These are phyloP conservation scores for Clepsis dumicolana DNA, from an alignment of 2,888 invertebrate species.

Conservation along the genomic window DNA sequence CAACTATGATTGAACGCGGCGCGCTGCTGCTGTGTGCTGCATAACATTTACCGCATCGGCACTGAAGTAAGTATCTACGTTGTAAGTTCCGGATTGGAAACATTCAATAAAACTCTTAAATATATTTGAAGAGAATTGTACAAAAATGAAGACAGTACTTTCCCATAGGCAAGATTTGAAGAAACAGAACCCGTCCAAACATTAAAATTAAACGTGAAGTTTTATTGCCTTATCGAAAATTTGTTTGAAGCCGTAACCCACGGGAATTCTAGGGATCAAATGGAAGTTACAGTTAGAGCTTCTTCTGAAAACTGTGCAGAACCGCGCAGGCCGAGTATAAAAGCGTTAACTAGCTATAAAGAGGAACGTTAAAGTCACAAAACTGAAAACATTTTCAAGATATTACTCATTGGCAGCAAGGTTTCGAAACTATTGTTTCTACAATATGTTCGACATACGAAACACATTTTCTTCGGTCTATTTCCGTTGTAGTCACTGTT, in stretches of 20 bases:
- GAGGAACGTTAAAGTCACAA: constrained; percentile 59
- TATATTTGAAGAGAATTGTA: not conserved
- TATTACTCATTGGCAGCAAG: constrained; percentile 70
- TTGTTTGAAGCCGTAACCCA: not conserved
- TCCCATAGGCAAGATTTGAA: not conserved
- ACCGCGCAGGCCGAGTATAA: constrained; percentile 53
- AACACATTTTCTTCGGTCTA: constrained; percentile 72
- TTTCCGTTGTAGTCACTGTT: constrained; percentile 73
- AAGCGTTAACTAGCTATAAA: constrained; percentile 60
- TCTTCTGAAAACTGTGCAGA: constrained; percentile 49
- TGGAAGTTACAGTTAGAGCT: constrained; percentile 47
- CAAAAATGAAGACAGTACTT: not conserved
- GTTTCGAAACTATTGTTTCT: constrained; percentile 72
- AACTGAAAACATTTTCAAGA: constrained; percentile 68
- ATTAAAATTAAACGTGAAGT: not conserved
- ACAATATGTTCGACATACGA: constrained; percentile 72
- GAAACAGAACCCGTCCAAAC: not conserved
- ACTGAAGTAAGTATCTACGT: constrained; percentile 73
- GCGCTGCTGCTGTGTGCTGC: constrained; percentile 41
- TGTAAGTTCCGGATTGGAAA: constrained; percentile 54
- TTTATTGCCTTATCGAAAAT: constrained; percentile 4
- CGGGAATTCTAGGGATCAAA: constrained; percentile 2
- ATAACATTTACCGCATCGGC: constrained; percentile 48
- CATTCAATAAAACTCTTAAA: not conserved
- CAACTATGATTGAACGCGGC: constrained; percentile 51